Evolutionary conservation across 2,888 invertebrate genomes (phyloP).

Genomic region (Orthosia gothica): DNA sequence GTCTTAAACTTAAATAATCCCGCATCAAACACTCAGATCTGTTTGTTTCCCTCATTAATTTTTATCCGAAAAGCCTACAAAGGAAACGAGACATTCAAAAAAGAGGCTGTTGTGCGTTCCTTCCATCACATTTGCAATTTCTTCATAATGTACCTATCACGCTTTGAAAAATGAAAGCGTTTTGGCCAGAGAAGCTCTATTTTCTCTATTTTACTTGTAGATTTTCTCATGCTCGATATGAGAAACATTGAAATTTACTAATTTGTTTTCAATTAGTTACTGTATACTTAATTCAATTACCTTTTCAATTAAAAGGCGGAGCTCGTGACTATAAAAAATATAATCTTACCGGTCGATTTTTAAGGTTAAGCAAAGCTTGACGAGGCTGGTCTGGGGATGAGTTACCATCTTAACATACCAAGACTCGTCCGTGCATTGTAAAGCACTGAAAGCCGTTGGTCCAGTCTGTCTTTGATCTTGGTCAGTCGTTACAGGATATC

Average conservation of each 20-base stretch:
- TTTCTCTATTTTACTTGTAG: conserved; percentile 64
- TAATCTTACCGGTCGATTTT: too few relatives aligned
- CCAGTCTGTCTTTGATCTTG: too few relatives aligned
- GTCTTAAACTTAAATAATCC: conserved; percentile 35
- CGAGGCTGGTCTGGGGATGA: too few relatives aligned
- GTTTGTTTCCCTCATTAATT: conserved; percentile 53
- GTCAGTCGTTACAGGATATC: too few relatives aligned
- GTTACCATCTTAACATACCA: too few relatives aligned
- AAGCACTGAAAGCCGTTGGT: too few relatives aligned
- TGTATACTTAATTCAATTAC: too few relatives aligned
- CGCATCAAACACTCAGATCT: conserved; percentile 48
- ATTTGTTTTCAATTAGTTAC: conserved; percentile 42
- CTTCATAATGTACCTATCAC: conserved; percentile 82
- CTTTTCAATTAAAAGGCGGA: too few relatives aligned
- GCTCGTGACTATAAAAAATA: too few relatives aligned
- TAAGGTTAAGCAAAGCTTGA: too few relatives aligned
- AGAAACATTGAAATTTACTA: conserved; percentile 61
- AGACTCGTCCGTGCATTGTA: too few relatives aligned
- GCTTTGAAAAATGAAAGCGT: conserved; percentile 80
- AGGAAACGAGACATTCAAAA: conserved; percentile 65
- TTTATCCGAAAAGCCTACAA: conserved; percentile 55
- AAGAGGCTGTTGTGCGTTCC: conserved; percentile 73
- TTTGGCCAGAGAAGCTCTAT: conserved; percentile 69
- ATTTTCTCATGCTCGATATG: conserved; percentile 77
- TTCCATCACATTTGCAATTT: conserved; percentile 83